Conservation (phyloP, 2,888 invertebrate species). For the Zootermopsis nevadensis region DNA sequence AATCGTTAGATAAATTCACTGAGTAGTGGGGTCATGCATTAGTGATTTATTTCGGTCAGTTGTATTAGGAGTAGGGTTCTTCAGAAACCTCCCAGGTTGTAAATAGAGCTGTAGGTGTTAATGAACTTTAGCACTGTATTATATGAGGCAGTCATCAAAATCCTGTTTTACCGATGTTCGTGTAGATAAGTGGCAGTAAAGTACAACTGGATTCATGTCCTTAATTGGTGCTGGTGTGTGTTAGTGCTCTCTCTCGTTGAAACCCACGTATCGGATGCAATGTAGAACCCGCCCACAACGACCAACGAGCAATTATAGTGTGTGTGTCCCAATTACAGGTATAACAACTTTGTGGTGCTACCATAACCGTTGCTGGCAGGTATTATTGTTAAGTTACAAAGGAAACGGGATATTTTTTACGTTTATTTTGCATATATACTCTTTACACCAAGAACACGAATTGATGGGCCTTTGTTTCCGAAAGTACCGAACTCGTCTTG, state of each 20-base stretch:
- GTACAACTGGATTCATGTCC: not conserved
- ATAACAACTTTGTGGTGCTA: not conserved
- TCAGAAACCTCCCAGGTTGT: not conserved
- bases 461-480: not conserved
- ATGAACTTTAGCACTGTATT: not conserved
- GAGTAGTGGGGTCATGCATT: not conserved
- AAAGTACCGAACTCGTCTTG: not conserved
- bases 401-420: not conserved
- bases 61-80: not conserved
- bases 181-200: slow-evolving; percentile 2
- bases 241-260: not conserved
- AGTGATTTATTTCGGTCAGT: not conserved
- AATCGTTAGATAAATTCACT: not conserved
- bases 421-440: too few relatives aligned
- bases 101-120: not conserved
- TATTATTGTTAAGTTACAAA: not conserved
- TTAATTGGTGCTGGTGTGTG: not conserved
- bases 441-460: not conserved
- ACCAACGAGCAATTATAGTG: not conserved
- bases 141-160: not conserved
- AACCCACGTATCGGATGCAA: not conserved
- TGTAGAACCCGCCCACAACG: not conserved
- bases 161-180: not conserved
- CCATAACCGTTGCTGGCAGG: not conserved
- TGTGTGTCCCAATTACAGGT: slow-evolving; percentile 2